Base-by-base conservation (phyloP, 2,113 vertebrate species). In the Ursus arctos region DNA sequence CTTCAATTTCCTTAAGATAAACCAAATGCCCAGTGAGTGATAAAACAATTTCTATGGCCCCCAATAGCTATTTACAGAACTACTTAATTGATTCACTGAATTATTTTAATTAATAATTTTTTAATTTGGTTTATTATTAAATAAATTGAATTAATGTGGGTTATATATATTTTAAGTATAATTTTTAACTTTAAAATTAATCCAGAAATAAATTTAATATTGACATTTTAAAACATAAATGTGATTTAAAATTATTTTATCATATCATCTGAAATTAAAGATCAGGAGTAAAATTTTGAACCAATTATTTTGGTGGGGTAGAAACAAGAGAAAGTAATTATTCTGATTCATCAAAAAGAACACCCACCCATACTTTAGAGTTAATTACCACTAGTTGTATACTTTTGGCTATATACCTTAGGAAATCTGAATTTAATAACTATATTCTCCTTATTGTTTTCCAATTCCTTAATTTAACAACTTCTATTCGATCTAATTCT, bases 121-220 rank as follows among this genome's bases (percentile, higher is more conserved):
- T 26, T 47, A 28, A 74, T 40, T 74, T 74, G 40, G 24, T 47
- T 74, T 74, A 24, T 47, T 47, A 74, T 47, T 74, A 26, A 74
- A 26, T 74, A 74, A 26, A 26, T 74, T 47, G 47, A 74, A 74
- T 76, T 88, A 85, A 55, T 87, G 15, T 4, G 81, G 51, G n/a
- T 49, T 72, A 79, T 24, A 47, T 36, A 72, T 59, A 79, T 76
- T 71, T 49, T 63, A 82, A 77, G 67, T 84, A 80, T n/a, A 91
- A 43, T 84, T 90, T 94, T 94, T 88, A 96, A 92, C 26, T 94
- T 83, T 84, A 84, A 84, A 93, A n/a, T 93, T 57, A 96, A 77
- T 91, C 31, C 69, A 93, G n/a, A 96, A 88, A 84, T 83, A 79
- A 97, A 63, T 31, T 83, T 71, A 80, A 95, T 92, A 55, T 65